Percentiles rank a stretch among this genome's conserved stretches.
phyloP scores from a whole-genome alignment of 2,797 vertebrate genomes.

The Chloroceryle amazona region DNA sequence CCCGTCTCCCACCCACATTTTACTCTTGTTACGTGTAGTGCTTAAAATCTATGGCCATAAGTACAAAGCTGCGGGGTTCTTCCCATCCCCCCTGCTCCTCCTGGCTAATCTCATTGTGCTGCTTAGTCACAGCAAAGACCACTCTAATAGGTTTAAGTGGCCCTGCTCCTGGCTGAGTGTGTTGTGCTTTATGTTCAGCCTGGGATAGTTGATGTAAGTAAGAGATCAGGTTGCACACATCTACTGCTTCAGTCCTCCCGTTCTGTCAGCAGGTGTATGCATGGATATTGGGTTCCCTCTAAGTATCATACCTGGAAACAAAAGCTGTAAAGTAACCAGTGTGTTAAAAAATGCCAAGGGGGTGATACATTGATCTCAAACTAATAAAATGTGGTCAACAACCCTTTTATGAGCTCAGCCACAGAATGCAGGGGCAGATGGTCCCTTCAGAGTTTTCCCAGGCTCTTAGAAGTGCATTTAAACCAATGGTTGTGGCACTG shows the following conservation, averaged over 20 bases:
- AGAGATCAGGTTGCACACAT: background rate
- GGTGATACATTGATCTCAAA: background rate
- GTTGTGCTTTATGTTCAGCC: background rate
- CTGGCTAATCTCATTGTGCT: slow-evolving; percentile 54
- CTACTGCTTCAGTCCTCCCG: background rate
- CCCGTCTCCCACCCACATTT: background rate
- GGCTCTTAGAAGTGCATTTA: background rate
- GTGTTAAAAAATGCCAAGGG: background rate
- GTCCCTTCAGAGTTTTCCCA: background rate
- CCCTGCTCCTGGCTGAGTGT: background rate
- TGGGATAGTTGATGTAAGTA: background rate
- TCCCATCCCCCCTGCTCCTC: background rate
- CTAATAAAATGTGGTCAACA: background rate
- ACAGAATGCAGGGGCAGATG: background rate
- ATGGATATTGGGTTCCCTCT: background rate
- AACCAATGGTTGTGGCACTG: background rate
- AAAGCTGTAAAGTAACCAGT: background rate
- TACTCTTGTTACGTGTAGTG: background rate
- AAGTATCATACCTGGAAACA: background rate
- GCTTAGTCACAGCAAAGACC: slow-evolving; percentile 50
- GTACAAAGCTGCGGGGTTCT: background rate
- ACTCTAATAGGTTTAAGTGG: slow-evolving; percentile 47
- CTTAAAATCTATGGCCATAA: background rate
- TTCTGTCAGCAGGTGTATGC: background rate
- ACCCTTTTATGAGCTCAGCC: background rate